Evolutionary conservation across 2,797 vertebrate genomes (phyloP).

Genomic region (Gallinago stenura): DNA sequence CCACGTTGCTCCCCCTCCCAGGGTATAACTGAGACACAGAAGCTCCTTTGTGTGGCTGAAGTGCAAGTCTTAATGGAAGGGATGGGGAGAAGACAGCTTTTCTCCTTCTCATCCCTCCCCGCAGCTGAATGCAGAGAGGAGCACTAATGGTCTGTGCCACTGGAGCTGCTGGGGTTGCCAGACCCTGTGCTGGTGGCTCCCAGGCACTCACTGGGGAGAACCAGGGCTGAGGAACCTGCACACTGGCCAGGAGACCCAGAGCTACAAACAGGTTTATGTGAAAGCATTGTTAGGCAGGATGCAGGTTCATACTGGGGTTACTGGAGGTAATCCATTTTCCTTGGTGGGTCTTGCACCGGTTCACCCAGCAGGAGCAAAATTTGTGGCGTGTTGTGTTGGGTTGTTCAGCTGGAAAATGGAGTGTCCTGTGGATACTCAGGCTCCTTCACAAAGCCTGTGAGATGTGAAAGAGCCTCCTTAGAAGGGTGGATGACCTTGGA

Average conservation of each 20-base stretch:
- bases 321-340: neutral
- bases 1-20: neutral
- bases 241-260: neutral
- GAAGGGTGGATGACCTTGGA: neutral
- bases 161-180: neutral
- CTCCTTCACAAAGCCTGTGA: neutral
- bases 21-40: neutral
- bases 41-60: neutral
- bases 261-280: neutral
- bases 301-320: neutral
- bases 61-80: neutral
- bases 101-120: neutral
- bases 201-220: neutral
- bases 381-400: neutral
- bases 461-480: rapidly evolving
- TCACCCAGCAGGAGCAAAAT: neutral
- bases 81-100: neutral
- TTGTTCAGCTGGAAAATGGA: neutral
- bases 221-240: neutral
- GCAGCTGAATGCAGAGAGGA: neutral
- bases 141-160: neutral
- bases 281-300: neutral
- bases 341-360: rapidly evolving
- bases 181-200: neutral
- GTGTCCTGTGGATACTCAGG: neutral